Percentiles rank a stretch among this genome's conserved stretches.
These are phyloP conservation scores for Psix sp. DNA, from an alignment of 1,140 invertebrate genomes.

Conservation along the genomic window DNA sequence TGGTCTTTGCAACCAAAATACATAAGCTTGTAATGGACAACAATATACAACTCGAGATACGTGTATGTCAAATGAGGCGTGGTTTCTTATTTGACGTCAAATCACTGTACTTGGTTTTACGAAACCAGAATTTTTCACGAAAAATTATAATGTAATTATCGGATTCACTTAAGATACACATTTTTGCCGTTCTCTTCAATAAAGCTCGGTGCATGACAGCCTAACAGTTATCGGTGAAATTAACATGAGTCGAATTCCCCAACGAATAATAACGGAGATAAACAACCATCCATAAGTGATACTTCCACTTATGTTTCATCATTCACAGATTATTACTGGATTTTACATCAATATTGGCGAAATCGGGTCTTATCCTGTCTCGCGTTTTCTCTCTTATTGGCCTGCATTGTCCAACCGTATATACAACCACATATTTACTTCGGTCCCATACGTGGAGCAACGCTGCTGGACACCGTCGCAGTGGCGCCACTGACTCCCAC, in stretches of 20 bases:
- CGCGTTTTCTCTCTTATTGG: too few species aligned
- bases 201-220: constrained; percentile 12
- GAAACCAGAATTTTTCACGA: constrained; percentile 4
- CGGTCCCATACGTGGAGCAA: constrained; percentile 32
- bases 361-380: too few species aligned
- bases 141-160: constrained; percentile 28
- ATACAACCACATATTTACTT: constrained; percentile 23
- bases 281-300: too few species aligned
- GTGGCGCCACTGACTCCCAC: constrained; percentile 70
- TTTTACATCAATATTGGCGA: constrained; percentile 26
- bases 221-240: constrained; percentile 15
- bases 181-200: constrained; percentile 18
- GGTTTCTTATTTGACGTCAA: constrained; percentile 34
- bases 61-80: too few species aligned
- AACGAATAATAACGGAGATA: constrained; percentile 1
- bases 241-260: constrained; percentile 9
- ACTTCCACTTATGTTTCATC: too few species aligned
- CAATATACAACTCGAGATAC: too few species aligned
- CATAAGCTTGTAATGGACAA: too few species aligned
- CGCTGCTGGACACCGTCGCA: constrained; percentile 68
- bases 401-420: constrained; percentile 12
- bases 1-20: too few species aligned
- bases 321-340: too few species aligned
- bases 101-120: constrained; percentile 2
- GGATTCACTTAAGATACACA: constrained; percentile 25